phyloP scores from a whole-genome alignment of 2,113 vertebrate genomes.

The Crypturellus undulatus region DNA sequence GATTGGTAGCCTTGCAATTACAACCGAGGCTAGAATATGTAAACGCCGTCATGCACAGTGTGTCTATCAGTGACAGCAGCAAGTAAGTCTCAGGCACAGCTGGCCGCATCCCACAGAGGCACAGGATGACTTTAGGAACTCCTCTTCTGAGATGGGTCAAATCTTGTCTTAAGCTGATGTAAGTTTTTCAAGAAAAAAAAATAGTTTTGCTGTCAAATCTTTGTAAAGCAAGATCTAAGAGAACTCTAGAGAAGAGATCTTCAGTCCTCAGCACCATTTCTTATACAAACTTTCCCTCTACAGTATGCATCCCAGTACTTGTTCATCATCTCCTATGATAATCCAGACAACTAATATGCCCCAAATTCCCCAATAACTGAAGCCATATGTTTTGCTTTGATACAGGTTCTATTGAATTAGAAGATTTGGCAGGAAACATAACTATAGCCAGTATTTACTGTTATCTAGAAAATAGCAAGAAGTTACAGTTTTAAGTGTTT shows the following conservation, averaged over 20 bases:
- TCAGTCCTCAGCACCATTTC: not conserved
- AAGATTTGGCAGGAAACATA: not conserved
- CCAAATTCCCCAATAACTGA: not conserved
- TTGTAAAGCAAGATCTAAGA: not conserved
- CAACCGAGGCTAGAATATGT: not conserved
- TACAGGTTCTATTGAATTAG: not conserved
- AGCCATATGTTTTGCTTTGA: conserved; percentile 13
- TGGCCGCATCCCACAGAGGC: not conserved
- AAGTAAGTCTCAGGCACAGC: not conserved
- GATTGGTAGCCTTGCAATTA: not conserved
- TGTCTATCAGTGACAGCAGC: not conserved
- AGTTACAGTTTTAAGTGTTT: not conserved
- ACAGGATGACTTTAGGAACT: not conserved
- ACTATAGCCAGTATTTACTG: not conserved
- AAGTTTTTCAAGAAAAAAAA: not conserved
- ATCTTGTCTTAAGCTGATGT: not conserved
- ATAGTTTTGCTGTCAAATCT: not conserved
- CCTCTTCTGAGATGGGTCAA: not conserved
- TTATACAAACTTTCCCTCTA: not conserved
- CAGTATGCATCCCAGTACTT: not conserved
- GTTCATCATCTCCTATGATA: not conserved
- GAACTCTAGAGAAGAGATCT: conserved; percentile 1
- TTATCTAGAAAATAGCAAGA: not conserved
- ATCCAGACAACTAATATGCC: not conserved
- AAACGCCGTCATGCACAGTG: not conserved